A percentile compares a stretch with the other conserved stretches of the same genome.
Conservation (phyloP, 2,797 vertebrate species). For the Huso huso region DNA sequence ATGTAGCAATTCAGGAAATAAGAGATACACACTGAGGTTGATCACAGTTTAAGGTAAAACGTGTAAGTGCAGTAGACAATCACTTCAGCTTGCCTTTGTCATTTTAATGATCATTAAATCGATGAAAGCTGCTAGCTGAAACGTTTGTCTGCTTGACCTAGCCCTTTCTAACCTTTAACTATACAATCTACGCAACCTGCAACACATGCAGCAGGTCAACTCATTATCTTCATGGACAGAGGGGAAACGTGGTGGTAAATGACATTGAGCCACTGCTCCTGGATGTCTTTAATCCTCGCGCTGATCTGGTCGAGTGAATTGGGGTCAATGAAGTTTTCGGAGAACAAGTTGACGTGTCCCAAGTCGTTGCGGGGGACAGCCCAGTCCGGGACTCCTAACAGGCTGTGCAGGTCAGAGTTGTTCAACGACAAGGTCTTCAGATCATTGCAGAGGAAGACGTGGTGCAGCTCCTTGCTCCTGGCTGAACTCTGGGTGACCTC, state of each 20-base stretch:
- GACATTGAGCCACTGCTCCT: not conserved
- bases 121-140: no score
- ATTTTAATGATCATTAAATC: no score
- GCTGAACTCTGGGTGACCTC: not conserved
- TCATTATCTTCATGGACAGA: not conserved
- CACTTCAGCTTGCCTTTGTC: no score
- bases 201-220: no score
- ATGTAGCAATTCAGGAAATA: no score
- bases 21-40: no score
- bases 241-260: not conserved
- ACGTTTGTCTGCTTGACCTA: no score
- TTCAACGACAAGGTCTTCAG: not conserved
- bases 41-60: no score
- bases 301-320: conserved; percentile 2
- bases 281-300: not conserved
- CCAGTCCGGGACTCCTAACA: not conserved
- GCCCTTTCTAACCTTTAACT: no score
- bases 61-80: no score
- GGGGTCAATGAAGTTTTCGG: not conserved
- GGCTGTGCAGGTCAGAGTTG: not conserved
- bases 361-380: not conserved
- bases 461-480: not conserved
- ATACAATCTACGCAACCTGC: no score
- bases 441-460: not conserved
- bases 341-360: not conserved